Base-by-base conservation (phyloP, 2,797 vertebrate genomes). In the Hephaestus fuliginosus region DNA sequence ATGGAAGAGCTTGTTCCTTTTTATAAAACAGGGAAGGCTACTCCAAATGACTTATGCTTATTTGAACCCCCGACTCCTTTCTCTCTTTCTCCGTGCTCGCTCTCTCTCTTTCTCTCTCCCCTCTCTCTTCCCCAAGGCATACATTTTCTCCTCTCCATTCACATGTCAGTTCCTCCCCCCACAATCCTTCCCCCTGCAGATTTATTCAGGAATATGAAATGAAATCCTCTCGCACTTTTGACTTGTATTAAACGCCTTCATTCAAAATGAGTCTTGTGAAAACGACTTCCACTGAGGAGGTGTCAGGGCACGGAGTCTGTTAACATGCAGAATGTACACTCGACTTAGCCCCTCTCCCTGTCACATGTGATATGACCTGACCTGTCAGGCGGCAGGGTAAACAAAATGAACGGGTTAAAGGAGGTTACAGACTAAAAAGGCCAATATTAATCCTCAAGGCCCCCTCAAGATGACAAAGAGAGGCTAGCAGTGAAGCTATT, bases 221-320 rank as follows among this genome's bases (percentile, higher is more conserved):
- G 78, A 91, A 89, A 92, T 90, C 84, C 85, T 80, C 82, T 82
- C 44, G 73, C 86, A 88, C 85, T 90, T 89, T 89, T 89, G 89
- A 93, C 89, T 92, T 79, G 55, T 64, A 88, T 93, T 89, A 91
- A 92, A 88, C 15, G 66, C 68, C 76, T 87, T 85, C 62, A 79
- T 84, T 91, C 81, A 82, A 88, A 86, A 64, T 18, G 70, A 78
- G 62, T 70, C 81, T 80, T 30, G 70, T 82, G 73, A 78, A 83
- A 85, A 83, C 5, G 67, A 83, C 83, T 90, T 91, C 51, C 67
- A 44, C 71, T n/a, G 86, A 86, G 73, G 74, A 84, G 69, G 70
- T 85, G 86, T 81, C 84, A 56, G 70, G 64, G 57, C 52, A 48
- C 1, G 0, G 70, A 69, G 74, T 83, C 67, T 81, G 82, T 88